Evolutionary conservation across 2,113 vertebrate species (phyloP).

Genomic region (Ctenomys sociabilis): DNA sequence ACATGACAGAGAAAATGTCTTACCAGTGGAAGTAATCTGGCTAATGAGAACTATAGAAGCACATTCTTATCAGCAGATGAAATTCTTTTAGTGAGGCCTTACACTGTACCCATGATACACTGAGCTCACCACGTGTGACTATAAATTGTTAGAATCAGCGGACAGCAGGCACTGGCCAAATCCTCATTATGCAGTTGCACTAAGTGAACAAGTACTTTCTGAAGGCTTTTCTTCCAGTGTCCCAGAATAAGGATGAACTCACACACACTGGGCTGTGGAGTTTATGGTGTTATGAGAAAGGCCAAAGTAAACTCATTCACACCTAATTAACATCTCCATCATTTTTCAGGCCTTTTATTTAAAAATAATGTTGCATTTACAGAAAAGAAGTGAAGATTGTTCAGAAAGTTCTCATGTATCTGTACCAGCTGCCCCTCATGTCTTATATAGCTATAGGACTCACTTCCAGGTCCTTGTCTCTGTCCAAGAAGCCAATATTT

Average conservation of each 20-base stretch:
- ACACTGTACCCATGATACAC: not conserved
- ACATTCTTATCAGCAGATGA: not conserved
- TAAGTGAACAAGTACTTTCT: not conserved
- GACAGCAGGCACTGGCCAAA: not conserved
- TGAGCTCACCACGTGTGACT: not conserved
- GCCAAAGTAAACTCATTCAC: not conserved
- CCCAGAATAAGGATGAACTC: not conserved
- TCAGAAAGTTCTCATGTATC: not conserved
- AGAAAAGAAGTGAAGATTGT: not conserved
- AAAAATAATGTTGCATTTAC: not conserved
- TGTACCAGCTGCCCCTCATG: not conserved
- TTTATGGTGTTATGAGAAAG: not conserved
- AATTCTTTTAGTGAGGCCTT: not conserved
- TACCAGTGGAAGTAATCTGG: not conserved
- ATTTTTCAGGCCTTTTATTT: slow-evolving; percentile 32
- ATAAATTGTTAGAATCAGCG: not conserved
- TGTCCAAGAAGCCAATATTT: too few species aligned
- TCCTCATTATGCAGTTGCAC: not conserved
- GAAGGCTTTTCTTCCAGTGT: not conserved
- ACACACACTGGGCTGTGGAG: not conserved
- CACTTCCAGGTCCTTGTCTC: too few species aligned
- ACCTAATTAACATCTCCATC: not conserved
- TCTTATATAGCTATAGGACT: too few species aligned
- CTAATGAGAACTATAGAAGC: not conserved
- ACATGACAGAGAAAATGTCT: not conserved